phyloP scores from a whole-genome alignment of 2,797 vertebrate genomes.

The Alfaro cultratus region DNA sequence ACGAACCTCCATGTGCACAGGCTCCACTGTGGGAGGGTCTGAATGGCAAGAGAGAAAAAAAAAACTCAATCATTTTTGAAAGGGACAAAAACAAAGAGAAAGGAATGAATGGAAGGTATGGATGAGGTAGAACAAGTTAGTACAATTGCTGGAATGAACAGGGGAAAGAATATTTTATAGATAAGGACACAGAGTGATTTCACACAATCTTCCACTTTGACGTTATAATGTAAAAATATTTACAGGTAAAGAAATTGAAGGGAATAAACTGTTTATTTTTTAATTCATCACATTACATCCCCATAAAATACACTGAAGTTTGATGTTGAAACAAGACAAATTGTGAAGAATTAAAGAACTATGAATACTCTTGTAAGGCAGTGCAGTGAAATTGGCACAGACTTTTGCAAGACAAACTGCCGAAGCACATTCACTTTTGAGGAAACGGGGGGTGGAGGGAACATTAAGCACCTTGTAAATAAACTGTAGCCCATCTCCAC shows the following conservation, averaged over 20 bases:
- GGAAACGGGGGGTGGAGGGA: background rate
- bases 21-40: conserved; percentile 96
- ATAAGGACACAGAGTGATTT: background rate
- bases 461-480: conserved; percentile 17
- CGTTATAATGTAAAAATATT: background rate
- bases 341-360: background rate
- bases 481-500: conserved; percentile 35
- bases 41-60: conserved; percentile 34
- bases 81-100: conserved; percentile 7
- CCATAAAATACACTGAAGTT: background rate
- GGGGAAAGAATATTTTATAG: background rate
- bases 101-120: background rate
- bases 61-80: conserved; percentile 22
- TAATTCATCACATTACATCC: background rate
- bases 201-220: background rate
- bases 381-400: background rate
- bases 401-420: background rate
- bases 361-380: background rate
- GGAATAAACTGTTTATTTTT: background rate
- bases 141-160: background rate
- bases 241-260: background rate
- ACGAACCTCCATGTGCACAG: conserved; percentile 89
- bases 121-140: background rate
- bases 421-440: background rate
- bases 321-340: background rate